Percentiles rank a stretch among this genome's conserved stretches.
Conservation (phyloP, 2,888 invertebrate species). For the Entomobrya multifasciata region DNA sequence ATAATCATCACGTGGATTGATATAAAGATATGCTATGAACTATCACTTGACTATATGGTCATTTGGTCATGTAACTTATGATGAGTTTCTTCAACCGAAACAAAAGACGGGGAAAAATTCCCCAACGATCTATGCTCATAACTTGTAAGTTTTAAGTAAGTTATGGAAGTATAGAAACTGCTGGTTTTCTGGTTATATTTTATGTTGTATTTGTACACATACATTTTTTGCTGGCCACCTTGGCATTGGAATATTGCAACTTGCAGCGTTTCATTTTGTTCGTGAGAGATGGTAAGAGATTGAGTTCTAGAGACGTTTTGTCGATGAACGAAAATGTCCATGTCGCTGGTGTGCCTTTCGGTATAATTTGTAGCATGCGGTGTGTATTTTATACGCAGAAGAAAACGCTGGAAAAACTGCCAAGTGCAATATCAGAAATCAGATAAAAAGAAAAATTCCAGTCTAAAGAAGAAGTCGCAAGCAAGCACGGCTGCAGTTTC, state of each 20-base stretch:
- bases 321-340: too few relatives aligned
- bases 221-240: slow-evolving; percentile 50
- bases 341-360: not conserved
- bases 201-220: too few relatives aligned
- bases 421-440: slow-evolving; percentile 33
- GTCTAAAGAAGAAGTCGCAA: not conserved
- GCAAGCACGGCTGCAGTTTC: not conserved
- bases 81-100: slow-evolving; percentile 72
- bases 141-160: slow-evolving; percentile 46
- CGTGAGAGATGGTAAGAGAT: not conserved
- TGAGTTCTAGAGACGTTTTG: not conserved
- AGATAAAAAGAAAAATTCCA: slow-evolving; percentile 6
- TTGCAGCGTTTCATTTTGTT: not conserved
- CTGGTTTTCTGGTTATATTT: not conserved
- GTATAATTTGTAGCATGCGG: not conserved
- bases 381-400: not conserved
- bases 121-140: slow-evolving; percentile 59
- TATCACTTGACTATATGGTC: not conserved
- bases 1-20: slow-evolving; percentile 9
- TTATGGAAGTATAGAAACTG: slow-evolving; percentile 14
- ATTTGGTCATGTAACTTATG: slow-evolving; percentile 34
- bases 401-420: slow-evolving; percentile 5
- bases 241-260: slow-evolving; percentile 61
- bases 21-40: not conserved
- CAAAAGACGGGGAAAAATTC: slow-evolving; percentile 60